Conservation (phyloP, 2,797 vertebrate genomes). For the Rousettus madagascariensis region DNA sequence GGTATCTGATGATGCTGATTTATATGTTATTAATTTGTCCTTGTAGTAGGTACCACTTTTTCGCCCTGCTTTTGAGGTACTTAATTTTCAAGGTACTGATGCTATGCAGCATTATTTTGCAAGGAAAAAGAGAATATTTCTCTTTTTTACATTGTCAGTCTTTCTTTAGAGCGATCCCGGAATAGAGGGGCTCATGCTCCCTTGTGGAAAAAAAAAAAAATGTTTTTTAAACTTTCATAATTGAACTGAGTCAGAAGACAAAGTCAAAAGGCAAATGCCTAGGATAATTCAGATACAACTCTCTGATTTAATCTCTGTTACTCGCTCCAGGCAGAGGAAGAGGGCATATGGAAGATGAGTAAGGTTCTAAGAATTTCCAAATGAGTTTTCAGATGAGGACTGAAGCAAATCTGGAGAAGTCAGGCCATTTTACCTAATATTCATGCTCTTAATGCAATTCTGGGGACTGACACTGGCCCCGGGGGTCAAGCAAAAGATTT, state of each 20-base stretch:
- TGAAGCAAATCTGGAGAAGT: not conserved
- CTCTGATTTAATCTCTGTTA: not conserved
- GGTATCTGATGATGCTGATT: not conserved
- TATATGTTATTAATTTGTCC: not conserved
- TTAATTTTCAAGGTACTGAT: not conserved
- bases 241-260: constrained; percentile 1
- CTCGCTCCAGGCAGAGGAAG: not conserved
- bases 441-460: not conserved
- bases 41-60: not conserved
- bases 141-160: not conserved
- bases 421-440: not conserved
- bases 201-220: not conserved
- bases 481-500: not conserved
- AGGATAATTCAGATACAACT: not conserved
- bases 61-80: not conserved
- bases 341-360: not conserved
- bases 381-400: not conserved
- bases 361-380: not conserved
- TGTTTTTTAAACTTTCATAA: not conserved
- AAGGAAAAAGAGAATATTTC: not conserved
- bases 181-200: not conserved
- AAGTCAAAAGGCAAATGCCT: not conserved
- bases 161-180: not conserved
- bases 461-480: not conserved
- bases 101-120: not conserved